Base-by-base conservation (phyloP, 2,797 vertebrate genomes). In the Oceanodroma leucorhoa region DNA sequence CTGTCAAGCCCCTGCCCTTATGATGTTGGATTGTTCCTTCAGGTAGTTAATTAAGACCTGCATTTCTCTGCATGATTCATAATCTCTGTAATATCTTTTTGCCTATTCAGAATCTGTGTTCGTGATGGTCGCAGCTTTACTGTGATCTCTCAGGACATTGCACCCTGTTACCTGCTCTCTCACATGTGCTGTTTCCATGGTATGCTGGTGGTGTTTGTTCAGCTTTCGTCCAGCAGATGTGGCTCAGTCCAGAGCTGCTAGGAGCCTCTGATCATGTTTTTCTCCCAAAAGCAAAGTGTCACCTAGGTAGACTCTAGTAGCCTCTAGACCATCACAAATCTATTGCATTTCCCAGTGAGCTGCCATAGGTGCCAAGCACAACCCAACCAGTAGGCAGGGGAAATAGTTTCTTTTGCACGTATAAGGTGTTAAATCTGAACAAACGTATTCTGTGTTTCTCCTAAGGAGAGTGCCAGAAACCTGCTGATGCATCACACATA, bases 371-470 rank as follows among this genome's bases (percentile, higher is more conserved):
- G 72, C 54, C 73, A 96, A 93, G 62, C 58, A 92, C 80, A 81
- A 90, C 51, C n/a, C 27, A 69, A 30, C 5, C 62, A 36, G 43
- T 20, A 95, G 46, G 30, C 30, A 62, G 54, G 14, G 27, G 46
- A 89, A 94, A 76, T 24, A 66, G 54, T 75, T 76, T 72, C 27
- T 76, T 93, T 83, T 86, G 41, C 69, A 43, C 14, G 40, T 57
- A 51, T 46, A 76, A 79, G 61, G 73, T 90, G 60, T 69, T 90
- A 92, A 90, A 87, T 76, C 51, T 90, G 85, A 81, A 82, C 62
- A 94, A 93, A 93, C 2, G 0, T 46, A 8, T 92, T 79, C 79
- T 91, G 55, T 96, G 60, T 91, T 91, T 85, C 77, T 89, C 58
- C 77, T 69, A 55, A 87, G 70, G 46, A 81, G 36, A 86, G 46